Evolutionary conservation across 64 coral and sea anemone species (phyloP).

Genomic region (Stylophora pistillata): DNA sequence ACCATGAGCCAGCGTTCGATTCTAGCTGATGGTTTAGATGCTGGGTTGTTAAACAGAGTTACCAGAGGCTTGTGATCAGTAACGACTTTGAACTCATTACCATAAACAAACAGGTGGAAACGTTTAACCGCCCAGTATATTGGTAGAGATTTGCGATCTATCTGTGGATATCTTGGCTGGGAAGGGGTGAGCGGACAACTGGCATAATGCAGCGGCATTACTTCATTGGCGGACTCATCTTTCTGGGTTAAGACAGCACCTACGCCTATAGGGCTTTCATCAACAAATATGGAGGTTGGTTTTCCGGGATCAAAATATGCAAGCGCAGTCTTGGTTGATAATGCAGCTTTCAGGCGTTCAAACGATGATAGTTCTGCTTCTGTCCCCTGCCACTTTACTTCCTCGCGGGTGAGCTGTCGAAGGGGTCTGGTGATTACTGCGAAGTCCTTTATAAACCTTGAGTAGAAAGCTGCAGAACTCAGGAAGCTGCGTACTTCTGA

Average conservation of each 20-base stretch:
- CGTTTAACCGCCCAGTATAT: conserved; percentile 76
- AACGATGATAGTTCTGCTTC: conserved; percentile 48
- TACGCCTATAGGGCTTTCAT: conserved; percentile 57
- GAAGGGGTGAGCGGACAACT: conserved; percentile 52
- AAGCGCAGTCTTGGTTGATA: conserved; percentile 22
- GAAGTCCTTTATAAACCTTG: conserved; percentile 42
- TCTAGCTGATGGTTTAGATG: conserved; percentile 60
- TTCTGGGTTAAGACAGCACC: conserved; percentile 49
- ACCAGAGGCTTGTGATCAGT: conserved; percentile 69
- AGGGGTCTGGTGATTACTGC: conserved; percentile 37
- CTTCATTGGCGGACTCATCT: conserved; percentile 17
- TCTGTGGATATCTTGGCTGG: conserved; percentile 66
- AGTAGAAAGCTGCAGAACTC: conserved; percentile 32
- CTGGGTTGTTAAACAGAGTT: conserved; percentile 54
- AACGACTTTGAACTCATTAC: conserved; percentile 61
- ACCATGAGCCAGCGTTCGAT: conserved; percentile 67
- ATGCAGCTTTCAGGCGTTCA: conserved; percentile 34
- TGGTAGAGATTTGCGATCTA: conserved; percentile 60
- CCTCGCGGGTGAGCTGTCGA: conserved; percentile 38
- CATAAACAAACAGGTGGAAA: conserved; percentile 62
- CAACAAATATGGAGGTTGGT: conserved; percentile 32
- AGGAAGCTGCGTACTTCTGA: conserved; percentile 38
- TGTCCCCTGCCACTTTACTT: conserved; percentile 37
- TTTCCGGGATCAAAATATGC: conserved; percentile 49
- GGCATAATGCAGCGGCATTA: conserved; percentile 12